phyloP scores from a whole-genome alignment of 2,797 vertebrate genomes.

The Antrozous pallidus region DNA sequence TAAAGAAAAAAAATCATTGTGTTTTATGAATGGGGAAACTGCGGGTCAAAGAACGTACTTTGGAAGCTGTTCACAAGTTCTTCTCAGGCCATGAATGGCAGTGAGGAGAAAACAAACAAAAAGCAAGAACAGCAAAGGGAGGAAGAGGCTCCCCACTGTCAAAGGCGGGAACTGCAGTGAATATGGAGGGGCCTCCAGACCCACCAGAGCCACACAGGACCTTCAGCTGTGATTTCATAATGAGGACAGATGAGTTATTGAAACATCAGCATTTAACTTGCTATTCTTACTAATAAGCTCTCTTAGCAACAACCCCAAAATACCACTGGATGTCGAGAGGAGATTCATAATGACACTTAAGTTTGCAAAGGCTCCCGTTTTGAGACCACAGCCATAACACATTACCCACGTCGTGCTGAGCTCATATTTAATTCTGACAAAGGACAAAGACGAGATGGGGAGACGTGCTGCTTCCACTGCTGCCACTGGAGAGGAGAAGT shows the following conservation, averaged over 20 bases:
- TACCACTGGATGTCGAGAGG: not conserved
- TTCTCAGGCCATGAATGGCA: not conserved
- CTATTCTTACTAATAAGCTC: conserved; percentile 13
- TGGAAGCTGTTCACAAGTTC: not conserved
- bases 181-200: not conserved
- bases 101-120: not conserved
- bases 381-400: conserved; percentile 49
- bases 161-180: not conserved
- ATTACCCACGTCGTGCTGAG: not conserved
- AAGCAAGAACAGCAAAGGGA: not conserved
- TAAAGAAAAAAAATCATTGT: not conserved
- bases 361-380: not conserved
- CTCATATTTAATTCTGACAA: conserved; percentile 52
- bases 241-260: conserved; percentile 8
- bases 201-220: not conserved
- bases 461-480: conserved; percentile 35
- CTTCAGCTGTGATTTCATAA: not conserved
- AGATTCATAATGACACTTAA: conserved; percentile 7
- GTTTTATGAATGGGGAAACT: conserved; percentile 1
- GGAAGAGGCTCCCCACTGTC: not conserved
- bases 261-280: not conserved
- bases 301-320: not conserved
- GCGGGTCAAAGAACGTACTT: not conserved
- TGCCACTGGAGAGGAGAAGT: conserved; percentile 33
- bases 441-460: conserved; percentile 2